Evolutionary conservation across 1,140 invertebrate genomes (phyloP).

Genomic region (Mya arenaria): DNA sequence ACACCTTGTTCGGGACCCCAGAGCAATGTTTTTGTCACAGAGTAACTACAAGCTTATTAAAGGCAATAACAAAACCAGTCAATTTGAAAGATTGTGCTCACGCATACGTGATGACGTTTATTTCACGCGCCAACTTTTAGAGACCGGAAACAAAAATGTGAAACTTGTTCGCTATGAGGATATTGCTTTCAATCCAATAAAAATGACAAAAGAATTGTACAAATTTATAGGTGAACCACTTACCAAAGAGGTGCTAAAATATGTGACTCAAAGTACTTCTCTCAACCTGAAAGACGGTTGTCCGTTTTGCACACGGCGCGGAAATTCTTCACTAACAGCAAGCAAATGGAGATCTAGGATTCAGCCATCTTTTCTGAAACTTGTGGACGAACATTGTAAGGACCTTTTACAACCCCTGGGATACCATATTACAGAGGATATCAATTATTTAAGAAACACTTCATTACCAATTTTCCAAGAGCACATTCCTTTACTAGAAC

Average conservation of each 20-base stretch:
- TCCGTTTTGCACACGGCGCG: background rate
- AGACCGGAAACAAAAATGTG: background rate
- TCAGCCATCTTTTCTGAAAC: background rate
- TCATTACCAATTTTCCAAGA: background rate
- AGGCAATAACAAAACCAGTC: background rate
- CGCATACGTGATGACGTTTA: background rate
- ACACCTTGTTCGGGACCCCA: constrained; percentile 2
- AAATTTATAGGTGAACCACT: background rate
- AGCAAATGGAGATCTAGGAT: background rate
- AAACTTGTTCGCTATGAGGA: constrained; percentile 12
- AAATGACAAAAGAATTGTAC: background rate
- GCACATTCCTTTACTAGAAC: too few relatives aligned
- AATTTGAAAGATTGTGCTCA: background rate
- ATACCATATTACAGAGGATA: background rate
- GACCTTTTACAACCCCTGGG: background rate
- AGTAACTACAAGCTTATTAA: background rate
- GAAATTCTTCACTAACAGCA: constrained; percentile 7
- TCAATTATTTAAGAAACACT: background rate
- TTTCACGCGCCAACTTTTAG: background rate
- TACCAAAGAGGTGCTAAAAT: background rate
- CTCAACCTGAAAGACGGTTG: constrained; percentile 3
- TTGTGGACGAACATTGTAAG: constrained; percentile 13
- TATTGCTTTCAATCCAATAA: background rate
- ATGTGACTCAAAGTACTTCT: constrained; percentile 5
- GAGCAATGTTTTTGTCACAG: constrained; percentile 16